Evolutionary conservation across 2,797 vertebrate species (phyloP).

Genomic region (Sebastes iracundus): DNA sequence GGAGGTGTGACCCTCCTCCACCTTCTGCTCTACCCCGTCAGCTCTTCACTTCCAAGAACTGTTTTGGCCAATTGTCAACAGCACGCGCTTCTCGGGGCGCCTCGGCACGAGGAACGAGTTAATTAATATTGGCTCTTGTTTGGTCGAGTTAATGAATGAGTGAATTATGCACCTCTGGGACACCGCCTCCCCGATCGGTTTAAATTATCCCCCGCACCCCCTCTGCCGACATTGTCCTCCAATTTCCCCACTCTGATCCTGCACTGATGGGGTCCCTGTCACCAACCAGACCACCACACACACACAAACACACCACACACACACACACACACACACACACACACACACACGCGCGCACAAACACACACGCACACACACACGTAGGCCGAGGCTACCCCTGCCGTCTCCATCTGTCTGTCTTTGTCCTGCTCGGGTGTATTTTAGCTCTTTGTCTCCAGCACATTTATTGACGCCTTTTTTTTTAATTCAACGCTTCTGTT

Average conservation of each 20-base stretch:
- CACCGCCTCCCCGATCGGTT: constrained; percentile 72
- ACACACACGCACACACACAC: constrained; percentile 22
- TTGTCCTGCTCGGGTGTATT: constrained; percentile 82
- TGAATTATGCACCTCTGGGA: constrained; percentile 85
- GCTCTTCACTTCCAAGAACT: constrained; percentile 40
- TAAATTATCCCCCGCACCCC: constrained; percentile 76
- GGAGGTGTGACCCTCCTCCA: background rate
- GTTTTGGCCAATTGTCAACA: constrained; percentile 55
- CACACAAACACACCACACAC: constrained; percentile 29
- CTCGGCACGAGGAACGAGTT: constrained; percentile 68
- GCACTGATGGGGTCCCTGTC: constrained; percentile 80
- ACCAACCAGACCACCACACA: constrained; percentile 61
- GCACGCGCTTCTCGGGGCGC: constrained; percentile 37
- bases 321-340: constrained; percentile 22
- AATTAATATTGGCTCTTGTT: constrained; percentile 86
- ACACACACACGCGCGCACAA: constrained; percentile 12
- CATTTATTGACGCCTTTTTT: constrained; percentile 83
- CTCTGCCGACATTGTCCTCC: constrained; percentile 75
- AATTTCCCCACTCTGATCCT: constrained; percentile 82
- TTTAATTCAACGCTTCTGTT: constrained; percentile 84
- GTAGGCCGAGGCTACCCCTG: constrained; percentile 47
- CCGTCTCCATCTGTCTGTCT: constrained; percentile 91
- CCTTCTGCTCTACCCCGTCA: constrained; percentile 35
- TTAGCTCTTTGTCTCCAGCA: constrained; percentile 89
- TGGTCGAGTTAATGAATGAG: constrained; percentile 85